Evolutionary conservation across 1,140 invertebrate genomes (phyloP).

Genomic region (Cydia splendana): DNA sequence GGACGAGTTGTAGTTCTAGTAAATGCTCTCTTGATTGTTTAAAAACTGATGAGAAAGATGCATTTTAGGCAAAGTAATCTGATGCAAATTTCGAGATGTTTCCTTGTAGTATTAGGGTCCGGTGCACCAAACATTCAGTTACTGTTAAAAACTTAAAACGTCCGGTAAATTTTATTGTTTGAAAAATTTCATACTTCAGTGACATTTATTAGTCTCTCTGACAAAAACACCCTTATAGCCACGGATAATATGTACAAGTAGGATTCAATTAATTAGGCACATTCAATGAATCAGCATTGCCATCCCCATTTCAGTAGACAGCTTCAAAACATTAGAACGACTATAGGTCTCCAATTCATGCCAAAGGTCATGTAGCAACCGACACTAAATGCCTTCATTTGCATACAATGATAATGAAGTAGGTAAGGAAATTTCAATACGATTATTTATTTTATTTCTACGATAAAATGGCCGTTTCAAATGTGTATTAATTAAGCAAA

Average conservation of each 20-base stretch:
- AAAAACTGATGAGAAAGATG: too few relatives aligned
- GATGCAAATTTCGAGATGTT: too few relatives aligned
- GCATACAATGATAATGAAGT: slow-evolving; percentile 1
- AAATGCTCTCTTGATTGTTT: too few relatives aligned
- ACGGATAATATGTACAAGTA: not conserved
- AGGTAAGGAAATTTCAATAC: not conserved
- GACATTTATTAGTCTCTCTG: too few relatives aligned
- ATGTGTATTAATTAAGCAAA: slow-evolving; percentile 10
- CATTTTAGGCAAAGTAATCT: too few relatives aligned
- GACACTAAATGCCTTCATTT: slow-evolving; percentile 66
- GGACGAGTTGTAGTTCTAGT: too few relatives aligned
- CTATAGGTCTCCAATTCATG: slow-evolving; percentile 56
- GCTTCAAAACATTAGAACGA: slow-evolving; percentile 58
- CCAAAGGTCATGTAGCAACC: slow-evolving; percentile 51
- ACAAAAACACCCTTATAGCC: too few relatives aligned
- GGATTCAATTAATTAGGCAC: not conserved
- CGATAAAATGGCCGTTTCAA: not conserved
- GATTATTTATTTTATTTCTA: not conserved
- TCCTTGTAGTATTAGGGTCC: too few relatives aligned
- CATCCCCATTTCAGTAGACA: slow-evolving; percentile 46
- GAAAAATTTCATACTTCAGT: too few relatives aligned
- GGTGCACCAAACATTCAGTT: too few relatives aligned
- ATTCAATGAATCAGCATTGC: not conserved
- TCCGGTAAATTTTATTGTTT: too few relatives aligned
- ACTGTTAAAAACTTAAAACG: too few relatives aligned